Evolutionary conservation across 2,797 vertebrate species (phyloP).

Genomic region (Phalanger gymnotis): DNA sequence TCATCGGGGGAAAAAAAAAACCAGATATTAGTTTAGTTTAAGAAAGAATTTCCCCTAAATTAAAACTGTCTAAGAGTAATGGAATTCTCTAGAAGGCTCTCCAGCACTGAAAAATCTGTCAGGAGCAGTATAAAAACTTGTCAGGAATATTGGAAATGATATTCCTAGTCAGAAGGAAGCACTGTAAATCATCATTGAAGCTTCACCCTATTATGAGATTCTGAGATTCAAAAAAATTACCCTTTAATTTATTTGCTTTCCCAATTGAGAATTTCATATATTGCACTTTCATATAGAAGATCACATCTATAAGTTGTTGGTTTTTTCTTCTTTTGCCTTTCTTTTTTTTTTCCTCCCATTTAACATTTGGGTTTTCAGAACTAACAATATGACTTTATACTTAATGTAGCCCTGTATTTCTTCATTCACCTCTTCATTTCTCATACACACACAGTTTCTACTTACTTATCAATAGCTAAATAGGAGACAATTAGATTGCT

Average conservation of each 20-base stretch:
- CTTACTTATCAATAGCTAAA: neutral
- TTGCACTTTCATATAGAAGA: neutral
- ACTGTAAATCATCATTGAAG: neutral
- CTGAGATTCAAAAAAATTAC: neutral
- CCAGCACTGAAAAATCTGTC: neutral
- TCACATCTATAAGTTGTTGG: neutral
- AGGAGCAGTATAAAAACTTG: neutral
- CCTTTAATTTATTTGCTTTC: neutral
- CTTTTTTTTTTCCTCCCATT: neutral
- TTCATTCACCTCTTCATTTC: neutral
- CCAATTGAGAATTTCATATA: neutral
- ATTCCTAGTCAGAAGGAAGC: neutral
- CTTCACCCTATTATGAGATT: neutral
- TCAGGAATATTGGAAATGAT: neutral
- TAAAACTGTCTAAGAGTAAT: neutral
- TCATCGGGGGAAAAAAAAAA: neutral
- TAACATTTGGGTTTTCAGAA: neutral
- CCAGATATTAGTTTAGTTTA: neutral
- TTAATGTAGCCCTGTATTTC: neutral
- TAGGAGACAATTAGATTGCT: neutral
- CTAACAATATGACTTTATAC: neutral
- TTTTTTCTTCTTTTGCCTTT: too few relatives aligned
- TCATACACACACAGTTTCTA: neutral
- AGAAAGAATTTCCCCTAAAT: neutral
- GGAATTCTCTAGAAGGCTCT: neutral